Percentiles rank a stretch among this genome's conserved stretches.
Evolutionary conservation across 1,140 invertebrate genomes (phyloP).

Genomic region (Hermatobates lingyangjiaoensis): DNA sequence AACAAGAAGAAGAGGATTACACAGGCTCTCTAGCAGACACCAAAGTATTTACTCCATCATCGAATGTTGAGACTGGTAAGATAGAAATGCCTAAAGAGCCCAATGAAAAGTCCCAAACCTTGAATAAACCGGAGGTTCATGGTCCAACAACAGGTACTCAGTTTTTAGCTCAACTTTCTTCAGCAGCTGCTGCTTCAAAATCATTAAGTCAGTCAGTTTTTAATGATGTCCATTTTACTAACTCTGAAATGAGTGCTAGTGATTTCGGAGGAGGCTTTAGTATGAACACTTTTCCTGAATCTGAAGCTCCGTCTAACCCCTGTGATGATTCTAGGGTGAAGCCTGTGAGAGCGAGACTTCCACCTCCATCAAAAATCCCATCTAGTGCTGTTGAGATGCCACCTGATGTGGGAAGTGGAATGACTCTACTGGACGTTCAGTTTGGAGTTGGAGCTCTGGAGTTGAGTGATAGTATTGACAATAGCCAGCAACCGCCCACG

Average conservation of each 20-base stretch:
- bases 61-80: background rate
- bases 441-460: background rate
- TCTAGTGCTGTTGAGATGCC: background rate
- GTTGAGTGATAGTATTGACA: background rate
- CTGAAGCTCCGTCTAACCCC: background rate
- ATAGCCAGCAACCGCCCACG: background rate
- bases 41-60: background rate
- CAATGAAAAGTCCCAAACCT: background rate
- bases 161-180: background rate
- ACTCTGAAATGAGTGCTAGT: background rate
- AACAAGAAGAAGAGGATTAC: background rate
- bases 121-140: no score
- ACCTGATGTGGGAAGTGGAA: background rate
- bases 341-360: background rate
- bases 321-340: background rate
- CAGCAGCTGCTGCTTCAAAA: background rate
- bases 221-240: background rate
- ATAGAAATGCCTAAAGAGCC: background rate
- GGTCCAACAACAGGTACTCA: background rate
- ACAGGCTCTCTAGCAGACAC: background rate
- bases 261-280: background rate
- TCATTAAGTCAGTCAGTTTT: background rate
- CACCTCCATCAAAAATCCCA: background rate
- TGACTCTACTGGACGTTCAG: background rate
- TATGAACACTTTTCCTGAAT: background rate